Conservation (phyloP, 2,113 vertebrate species). For the Misgurnus anguillicaudatus region DNA sequence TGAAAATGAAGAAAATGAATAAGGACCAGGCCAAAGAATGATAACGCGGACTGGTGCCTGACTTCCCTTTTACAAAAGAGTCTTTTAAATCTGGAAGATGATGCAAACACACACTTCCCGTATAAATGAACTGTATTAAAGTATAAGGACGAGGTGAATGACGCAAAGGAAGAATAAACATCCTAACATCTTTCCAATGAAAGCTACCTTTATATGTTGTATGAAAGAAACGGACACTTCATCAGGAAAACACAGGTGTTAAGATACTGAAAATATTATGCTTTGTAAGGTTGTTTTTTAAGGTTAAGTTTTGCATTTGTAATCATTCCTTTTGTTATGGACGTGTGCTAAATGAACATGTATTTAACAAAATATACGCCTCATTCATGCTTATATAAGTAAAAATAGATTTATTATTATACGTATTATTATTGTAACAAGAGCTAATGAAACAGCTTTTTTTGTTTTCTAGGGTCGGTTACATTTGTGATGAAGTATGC, state of each 20-base stretch:
- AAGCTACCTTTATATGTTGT: constrained; percentile 50
- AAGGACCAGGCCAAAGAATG: constrained; percentile 95
- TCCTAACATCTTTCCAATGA: constrained; percentile 9
- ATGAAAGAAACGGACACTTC: constrained; percentile 49
- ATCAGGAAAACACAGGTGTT: constrained; percentile 54
- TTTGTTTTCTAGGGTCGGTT: not conserved
- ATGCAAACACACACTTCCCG: constrained; percentile 28
- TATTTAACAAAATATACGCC: constrained; percentile 9
- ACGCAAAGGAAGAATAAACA: not conserved
- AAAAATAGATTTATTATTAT: not conserved
- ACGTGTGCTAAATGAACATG: not conserved
- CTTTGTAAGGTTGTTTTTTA: constrained; percentile 22
- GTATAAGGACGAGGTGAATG: constrained; percentile 6
- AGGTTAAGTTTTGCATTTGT: not conserved
- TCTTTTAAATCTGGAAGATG: constrained; percentile 34
- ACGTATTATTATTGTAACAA: constrained; percentile 9
- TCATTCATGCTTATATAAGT: not conserved
- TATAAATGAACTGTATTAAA: constrained; percentile 32
- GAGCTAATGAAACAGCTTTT: not conserved
- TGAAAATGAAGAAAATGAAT: constrained; percentile 99
- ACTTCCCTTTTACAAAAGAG: constrained; percentile 26
- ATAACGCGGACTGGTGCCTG: constrained; percentile 31
- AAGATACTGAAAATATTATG: constrained; percentile 38
- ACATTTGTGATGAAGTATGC: not conserved
- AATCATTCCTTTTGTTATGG: constrained; percentile 3